Evolutionary conservation across 2,113 vertebrate genomes (phyloP).

Genomic region (Neodontobutis hainanensis): DNA sequence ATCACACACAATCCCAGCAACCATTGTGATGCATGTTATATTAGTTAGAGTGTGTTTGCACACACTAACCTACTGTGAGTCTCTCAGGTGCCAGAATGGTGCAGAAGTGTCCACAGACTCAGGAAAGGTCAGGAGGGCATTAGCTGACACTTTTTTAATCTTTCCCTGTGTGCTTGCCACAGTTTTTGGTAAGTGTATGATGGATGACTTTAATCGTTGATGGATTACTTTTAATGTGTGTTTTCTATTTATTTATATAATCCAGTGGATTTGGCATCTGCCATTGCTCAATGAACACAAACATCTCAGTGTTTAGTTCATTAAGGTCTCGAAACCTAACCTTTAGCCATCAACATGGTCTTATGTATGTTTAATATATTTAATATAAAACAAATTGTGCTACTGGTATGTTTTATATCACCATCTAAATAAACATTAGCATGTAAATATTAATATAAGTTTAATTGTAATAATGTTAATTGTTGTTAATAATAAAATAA

Average conservation of each 20-base stretch:
- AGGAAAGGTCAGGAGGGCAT: no score
- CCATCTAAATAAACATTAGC: no score
- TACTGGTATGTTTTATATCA: no score
- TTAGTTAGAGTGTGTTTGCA: slow-evolving; percentile 8
- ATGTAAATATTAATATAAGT: no score
- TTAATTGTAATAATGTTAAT: no score
- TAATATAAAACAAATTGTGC: no score
- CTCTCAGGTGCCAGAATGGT: not conserved
- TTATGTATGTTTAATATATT: no score
- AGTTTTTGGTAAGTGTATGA: not conserved
- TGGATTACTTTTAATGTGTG: slow-evolving; percentile 9
- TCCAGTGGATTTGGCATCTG: not conserved
- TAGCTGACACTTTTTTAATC: not conserved
- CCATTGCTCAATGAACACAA: no score
- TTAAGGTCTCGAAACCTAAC: no score
- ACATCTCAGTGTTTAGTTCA: no score
- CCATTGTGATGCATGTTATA: not conserved
- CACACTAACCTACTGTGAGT: not conserved
- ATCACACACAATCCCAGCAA: not conserved
- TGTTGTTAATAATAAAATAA: no score
- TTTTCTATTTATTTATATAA: not conserved
- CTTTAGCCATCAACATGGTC: no score
- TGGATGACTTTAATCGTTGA: not conserved
- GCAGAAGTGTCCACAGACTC: not conserved
- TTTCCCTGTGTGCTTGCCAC: not conserved